Conservation (phyloP, 1,140 invertebrate genomes). For the Cherax destructor region DNA sequence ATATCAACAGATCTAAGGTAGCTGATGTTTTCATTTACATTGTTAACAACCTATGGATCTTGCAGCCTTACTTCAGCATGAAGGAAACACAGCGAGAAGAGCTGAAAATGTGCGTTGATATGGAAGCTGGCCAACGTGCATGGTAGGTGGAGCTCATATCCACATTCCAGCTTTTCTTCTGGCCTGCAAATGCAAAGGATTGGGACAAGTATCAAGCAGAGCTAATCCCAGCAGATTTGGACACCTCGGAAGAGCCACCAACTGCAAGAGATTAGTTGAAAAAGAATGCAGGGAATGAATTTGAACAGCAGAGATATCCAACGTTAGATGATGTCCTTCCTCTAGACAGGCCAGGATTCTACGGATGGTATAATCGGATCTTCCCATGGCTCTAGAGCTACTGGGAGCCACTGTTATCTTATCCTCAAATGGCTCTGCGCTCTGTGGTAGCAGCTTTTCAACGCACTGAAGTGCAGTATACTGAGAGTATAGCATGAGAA, state of each 20-base stretch:
- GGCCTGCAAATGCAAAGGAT: neutral
- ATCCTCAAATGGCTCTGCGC: too few relatives aligned
- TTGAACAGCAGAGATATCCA: neutral
- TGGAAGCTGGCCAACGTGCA: neutral
- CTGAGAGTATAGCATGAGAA: too few relatives aligned
- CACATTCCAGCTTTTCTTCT: neutral
- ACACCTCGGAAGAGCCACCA: neutral
- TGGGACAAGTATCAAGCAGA: neutral
- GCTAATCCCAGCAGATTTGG: neutral
- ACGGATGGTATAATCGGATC: too few relatives aligned
- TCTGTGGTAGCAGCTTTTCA: too few relatives aligned
- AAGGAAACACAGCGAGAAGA: neutral
- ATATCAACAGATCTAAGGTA: neutral
- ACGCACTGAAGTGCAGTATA: too few relatives aligned
- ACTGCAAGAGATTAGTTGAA: neutral
- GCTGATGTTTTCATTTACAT: neutral
- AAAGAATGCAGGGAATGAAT: too few relatives aligned
- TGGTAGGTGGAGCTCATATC: neutral
- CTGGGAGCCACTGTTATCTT: too few relatives aligned
- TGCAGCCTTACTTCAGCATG: neutral
- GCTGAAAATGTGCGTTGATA: neutral
- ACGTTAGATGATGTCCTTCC: slow-evolving; percentile 8
- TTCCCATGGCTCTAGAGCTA: too few relatives aligned
- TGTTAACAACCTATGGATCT: neutral
- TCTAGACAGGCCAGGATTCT: neutral